A percentile compares a stretch with the other conserved stretches of the same genome.
These are phyloP conservation scores for Rotaria magnacalcarata DNA, from an alignment of 2,888 invertebrate species.

Conservation along the genomic window DNA sequence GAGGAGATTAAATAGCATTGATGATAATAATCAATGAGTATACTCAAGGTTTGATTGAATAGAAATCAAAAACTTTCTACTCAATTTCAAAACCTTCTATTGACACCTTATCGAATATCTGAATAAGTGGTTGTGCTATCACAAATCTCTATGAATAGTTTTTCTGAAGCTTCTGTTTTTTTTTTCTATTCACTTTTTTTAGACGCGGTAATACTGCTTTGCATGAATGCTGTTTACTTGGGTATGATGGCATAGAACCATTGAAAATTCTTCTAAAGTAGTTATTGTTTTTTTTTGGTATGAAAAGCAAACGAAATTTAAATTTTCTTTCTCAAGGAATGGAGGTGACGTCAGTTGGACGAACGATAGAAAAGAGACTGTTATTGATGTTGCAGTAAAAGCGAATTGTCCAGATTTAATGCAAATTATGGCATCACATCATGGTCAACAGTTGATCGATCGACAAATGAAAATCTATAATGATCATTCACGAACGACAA, in stretches of 20 bases:
- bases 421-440: not conserved
- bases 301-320: not conserved
- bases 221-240: conserved; percentile 19
- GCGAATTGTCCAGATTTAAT: not conserved
- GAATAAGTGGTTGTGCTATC: no score
- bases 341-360: not conserved
- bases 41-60: not conserved
- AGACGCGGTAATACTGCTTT: conserved; percentile 16
- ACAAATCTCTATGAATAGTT: no score
- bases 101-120: not conserved
- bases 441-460: conserved; percentile 29
- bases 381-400: conserved; percentile 19
- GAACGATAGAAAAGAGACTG: conserved; percentile 6
- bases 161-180: no score
- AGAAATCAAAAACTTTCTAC: not conserved
- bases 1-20: not conserved
- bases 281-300: not conserved
- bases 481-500: not conserved
- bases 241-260: conserved; percentile 6
- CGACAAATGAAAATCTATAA: conserved; percentile 9
- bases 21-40: not conserved
- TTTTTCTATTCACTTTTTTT: no score
- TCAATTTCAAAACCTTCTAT: not conserved
- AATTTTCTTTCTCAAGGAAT: not conserved
- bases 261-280: conserved; percentile 11